Conservation (phyloP, 1,140 invertebrate species). For the Aphaenogaster rudis region DNA sequence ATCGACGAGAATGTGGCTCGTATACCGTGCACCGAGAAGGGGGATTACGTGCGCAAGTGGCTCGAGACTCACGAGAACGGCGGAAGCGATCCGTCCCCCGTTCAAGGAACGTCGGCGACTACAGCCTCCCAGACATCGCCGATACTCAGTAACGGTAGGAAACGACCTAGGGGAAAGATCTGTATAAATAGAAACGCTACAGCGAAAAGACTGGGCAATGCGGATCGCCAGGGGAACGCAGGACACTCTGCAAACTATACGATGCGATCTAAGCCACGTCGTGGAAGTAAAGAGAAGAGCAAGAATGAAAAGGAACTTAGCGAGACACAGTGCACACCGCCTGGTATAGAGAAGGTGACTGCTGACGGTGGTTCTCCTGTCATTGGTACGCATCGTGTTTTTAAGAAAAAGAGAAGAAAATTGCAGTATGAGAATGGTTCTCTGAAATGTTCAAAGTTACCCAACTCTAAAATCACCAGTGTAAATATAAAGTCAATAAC, state of each 20-base stretch:
- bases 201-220: neutral
- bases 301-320: neutral
- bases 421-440: neutral
- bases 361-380: slow-evolving; percentile 28
- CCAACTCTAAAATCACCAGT: neutral
- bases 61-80: slow-evolving; percentile 53
- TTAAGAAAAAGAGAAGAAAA: slow-evolving; percentile 29
- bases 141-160: slow-evolving; percentile 28
- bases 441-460: neutral
- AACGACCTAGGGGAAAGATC: slow-evolving; percentile 26
- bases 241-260: neutral
- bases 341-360: neutral
- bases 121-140: slow-evolving; percentile 35
- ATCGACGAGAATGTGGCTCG: slow-evolving; percentile 23
- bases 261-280: neutral
- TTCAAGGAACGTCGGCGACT: neutral
- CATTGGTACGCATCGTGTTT: neutral
- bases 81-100: neutral
- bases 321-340: neutral
- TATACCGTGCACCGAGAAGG: slow-evolving; percentile 57
- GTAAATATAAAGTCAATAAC: neutral
- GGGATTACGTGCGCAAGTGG: slow-evolving; percentile 67
- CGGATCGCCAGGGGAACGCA: neutral
- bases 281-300: neutral
- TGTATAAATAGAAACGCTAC: neutral